These are phyloP conservation scores for Drosophila sordidula DNA, from an alignment of 2,888 invertebrate genomes.

Conservation along the genomic window DNA sequence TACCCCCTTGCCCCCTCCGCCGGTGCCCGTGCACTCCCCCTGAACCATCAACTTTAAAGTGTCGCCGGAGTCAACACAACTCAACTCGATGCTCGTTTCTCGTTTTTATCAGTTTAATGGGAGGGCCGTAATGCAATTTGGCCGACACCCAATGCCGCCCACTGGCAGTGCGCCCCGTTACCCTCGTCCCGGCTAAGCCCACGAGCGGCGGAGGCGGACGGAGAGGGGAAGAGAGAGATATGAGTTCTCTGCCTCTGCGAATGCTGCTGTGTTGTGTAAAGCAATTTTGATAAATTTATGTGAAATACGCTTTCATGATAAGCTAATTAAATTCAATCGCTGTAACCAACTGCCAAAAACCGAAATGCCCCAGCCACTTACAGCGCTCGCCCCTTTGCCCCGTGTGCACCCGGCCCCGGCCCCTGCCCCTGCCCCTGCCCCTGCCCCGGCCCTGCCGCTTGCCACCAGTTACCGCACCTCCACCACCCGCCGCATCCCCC, in stretches of 20 bases:
- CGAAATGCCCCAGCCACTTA: constrained; percentile 44
- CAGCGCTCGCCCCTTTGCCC: constrained; percentile 6
- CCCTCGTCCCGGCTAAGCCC: constrained; percentile 13
- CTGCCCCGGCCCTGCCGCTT: not conserved
- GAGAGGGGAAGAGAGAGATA: constrained; percentile 26
- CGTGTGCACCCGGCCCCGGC: constrained; percentile 1
- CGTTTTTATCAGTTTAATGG: constrained; percentile 80
- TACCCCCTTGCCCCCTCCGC: not conserved
- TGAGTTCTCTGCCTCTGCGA: constrained; percentile 34
- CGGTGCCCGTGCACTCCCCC: not conserved
- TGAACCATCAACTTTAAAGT: constrained; percentile 72
- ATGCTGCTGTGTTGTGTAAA: constrained; percentile 65
- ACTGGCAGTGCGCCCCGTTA: not conserved
- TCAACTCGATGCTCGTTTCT: constrained; percentile 69
- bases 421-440: not conserved
- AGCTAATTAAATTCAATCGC: constrained; percentile 81
- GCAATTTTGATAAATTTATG: constrained; percentile 81
- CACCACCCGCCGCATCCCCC: constrained; percentile 16
- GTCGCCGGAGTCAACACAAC: constrained; percentile 63
- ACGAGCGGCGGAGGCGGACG: not conserved
- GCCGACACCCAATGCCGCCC: constrained; percentile 26
- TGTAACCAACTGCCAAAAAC: constrained; percentile 79
- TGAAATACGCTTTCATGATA: constrained; percentile 81
- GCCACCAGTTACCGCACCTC: constrained; percentile 2
- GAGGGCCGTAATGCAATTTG: constrained; percentile 76